Evolutionary conservation across 2,113 vertebrate genomes (phyloP), one percentile per base, ranked within the genome.

Genomic region (Antigone vipio): DNA sequence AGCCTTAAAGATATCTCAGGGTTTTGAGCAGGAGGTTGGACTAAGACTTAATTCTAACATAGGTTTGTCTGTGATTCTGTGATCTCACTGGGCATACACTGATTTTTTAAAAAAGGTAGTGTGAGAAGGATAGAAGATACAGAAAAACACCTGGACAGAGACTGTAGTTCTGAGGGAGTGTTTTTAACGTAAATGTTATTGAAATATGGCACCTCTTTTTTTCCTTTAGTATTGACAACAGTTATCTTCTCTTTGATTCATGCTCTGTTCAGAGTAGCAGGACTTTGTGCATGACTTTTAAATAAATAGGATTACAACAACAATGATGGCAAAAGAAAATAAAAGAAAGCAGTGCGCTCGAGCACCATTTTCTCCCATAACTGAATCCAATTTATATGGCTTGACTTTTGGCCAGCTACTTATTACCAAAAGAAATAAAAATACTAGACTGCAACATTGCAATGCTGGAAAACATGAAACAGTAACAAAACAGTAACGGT

Each of bases 81-180:
- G 26, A 40, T 67, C 24, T 53, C 18, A 34, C 6, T 19, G 52
- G 24, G 0, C 24, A 24, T 38, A 76, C 3, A 44, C 2, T 27
- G 8, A 38, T 59, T n/a, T n/a, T 32, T 2, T 12, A 45, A 62
- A 76, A 60, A 49, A 34, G 4, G 6, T 5, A n/a, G 4, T 3
- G 1, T 3, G 6, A 2, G 4, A 69, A 10, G 7, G 4, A 74
- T 50, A 63, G 6, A 55, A 49, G 6, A 40, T 24, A 55, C 2
- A 56, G 15, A 68, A 94, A 45, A 88, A 38, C 1, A n/a, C 9
- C 7, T n/a, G 19, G 20, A 69, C 12, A 88, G 7, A 68, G 74
- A 77, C 63, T 27, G 6, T 72, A 38, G 15, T 67, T 60, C 24
- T 44, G 26, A 69, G 4, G 9, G 20, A 88, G 18, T 38, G 7